phyloP scores from a whole-genome alignment of 2,888 invertebrate genomes.

The Amitus sp. region DNA sequence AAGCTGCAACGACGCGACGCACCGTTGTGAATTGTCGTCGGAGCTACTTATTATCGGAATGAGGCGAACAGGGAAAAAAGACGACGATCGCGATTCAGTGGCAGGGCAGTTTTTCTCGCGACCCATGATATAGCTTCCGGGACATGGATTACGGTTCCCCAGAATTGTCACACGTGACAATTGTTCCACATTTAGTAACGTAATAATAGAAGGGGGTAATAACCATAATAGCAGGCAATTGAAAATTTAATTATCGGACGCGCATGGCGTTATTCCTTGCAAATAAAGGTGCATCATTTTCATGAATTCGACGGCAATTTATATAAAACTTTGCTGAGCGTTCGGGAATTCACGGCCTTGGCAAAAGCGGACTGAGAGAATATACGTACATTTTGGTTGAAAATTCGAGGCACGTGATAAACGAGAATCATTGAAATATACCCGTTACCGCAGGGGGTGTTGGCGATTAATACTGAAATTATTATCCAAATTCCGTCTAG shows the following conservation, averaged over 20 bases:
- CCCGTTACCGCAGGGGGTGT: conserved; percentile 33
- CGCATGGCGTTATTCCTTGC: too few relatives aligned
- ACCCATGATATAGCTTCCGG: conserved; percentile 40
- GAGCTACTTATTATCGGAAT: conserved; percentile 48
- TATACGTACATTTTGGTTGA: conserved; percentile 21
- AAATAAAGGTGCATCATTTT: not conserved
- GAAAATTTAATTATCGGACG: conserved; percentile 8
- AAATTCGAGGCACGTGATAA: conserved; percentile 36
- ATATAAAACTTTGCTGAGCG: conserved; percentile 16
- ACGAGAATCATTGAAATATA: conserved; percentile 40
- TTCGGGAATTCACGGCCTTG: conserved; percentile 22
- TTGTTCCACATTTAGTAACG: not conserved
- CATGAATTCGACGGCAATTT: conserved; percentile 32
- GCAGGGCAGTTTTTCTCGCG: conserved; percentile 32
- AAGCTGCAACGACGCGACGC: conserved; percentile 56
- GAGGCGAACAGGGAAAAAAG: conserved; percentile 27
- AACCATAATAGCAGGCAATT: conserved; percentile 40
- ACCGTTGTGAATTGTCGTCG: conserved; percentile 62
- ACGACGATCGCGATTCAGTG: conserved; percentile 32
- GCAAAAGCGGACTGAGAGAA: conserved; percentile 16
- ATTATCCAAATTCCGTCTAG: conserved; percentile 41
- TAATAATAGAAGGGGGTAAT: conserved; percentile 5
- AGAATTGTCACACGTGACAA: conserved; percentile 11
- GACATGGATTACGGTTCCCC: conserved; percentile 34
- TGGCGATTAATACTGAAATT: conserved; percentile 41